A percentile compares a stretch with the other conserved stretches of the same genome.
Evolutionary conservation across 2,797 vertebrate species (phyloP).

Genomic region (Capromys pilorides): DNA sequence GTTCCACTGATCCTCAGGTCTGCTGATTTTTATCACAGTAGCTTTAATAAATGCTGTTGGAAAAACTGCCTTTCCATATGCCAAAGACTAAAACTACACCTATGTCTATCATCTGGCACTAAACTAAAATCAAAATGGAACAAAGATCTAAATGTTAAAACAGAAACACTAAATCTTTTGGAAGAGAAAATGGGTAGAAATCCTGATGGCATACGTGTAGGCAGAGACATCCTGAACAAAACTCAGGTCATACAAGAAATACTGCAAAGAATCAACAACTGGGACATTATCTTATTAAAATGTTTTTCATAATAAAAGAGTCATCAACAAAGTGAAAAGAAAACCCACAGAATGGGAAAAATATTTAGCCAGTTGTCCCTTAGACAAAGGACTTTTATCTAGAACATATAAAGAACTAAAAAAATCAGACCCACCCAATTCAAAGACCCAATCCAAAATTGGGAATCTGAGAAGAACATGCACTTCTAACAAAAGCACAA

Average conservation of each 20-base stretch:
- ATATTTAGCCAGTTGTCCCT: background rate
- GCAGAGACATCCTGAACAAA: background rate
- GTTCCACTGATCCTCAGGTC: background rate
- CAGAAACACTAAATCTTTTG: no score
- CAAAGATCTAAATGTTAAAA: no score
- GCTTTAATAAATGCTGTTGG: background rate
- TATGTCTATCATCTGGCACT: background rate
- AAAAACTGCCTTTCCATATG: background rate
- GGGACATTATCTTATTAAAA: background rate
- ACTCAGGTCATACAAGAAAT: background rate
- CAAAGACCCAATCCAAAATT: background rate
- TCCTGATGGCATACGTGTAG: background rate
- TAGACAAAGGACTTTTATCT: background rate
- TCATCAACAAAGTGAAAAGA: background rate
- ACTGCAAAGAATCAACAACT: background rate
- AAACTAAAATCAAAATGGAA: background rate
- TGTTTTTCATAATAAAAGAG: background rate
- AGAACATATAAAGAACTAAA: background rate
- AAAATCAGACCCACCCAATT: background rate
- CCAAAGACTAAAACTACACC: background rate
- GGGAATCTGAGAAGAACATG: background rate
- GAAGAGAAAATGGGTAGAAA: background rate
- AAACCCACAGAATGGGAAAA: background rate
- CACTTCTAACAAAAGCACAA: background rate
- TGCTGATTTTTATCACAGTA: background rate